Conservation (phyloP, 2,797 vertebrate species). For the Ctenopoma kingsleyae region DNA sequence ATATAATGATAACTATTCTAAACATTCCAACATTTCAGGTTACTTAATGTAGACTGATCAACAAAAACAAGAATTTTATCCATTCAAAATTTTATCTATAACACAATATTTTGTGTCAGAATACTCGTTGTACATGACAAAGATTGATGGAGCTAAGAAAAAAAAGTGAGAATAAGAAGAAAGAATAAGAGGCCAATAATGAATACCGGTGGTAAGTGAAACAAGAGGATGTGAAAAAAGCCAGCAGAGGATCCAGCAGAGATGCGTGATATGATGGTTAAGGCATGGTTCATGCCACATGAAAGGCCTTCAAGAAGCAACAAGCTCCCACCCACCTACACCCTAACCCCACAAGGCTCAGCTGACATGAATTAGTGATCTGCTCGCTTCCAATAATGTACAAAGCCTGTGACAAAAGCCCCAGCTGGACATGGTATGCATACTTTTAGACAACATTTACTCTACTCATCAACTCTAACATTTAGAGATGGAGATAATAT, state of each 20-base stretch:
- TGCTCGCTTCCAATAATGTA: slow-evolving; percentile 71
- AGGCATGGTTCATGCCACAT: slow-evolving; percentile 43
- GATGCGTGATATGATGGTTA: slow-evolving; percentile 23
- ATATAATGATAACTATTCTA: too few relatives aligned
- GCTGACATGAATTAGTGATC: slow-evolving; percentile 78
- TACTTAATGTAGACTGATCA: too few relatives aligned
- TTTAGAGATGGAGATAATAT: slow-evolving; percentile 14
- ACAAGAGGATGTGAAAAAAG: slow-evolving; percentile 22
- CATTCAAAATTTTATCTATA: too few relatives aligned
- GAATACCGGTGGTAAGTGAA: slow-evolving; percentile 20
- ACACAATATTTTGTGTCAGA: neutral
- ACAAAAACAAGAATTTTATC: too few relatives aligned
- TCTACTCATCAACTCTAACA: too few relatives aligned
- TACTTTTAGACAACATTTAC: too few relatives aligned
- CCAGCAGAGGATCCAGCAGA: slow-evolving; percentile 25
- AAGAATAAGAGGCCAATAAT: slow-evolving; percentile 26
- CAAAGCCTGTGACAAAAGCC: slow-evolving; percentile 62
- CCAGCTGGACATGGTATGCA: slow-evolving; percentile 23
- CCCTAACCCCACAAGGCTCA: slow-evolving; percentile 43
- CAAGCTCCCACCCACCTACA: slow-evolving; percentile 53
- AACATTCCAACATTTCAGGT: too few relatives aligned
- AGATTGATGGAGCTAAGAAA: slow-evolving; percentile 27
- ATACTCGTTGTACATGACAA: slow-evolving; percentile 4
- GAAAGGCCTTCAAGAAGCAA: slow-evolving; percentile 64
- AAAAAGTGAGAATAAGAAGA: slow-evolving; percentile 16